Evolutionary conservation across 2,797 vertebrate species (phyloP), one percentile per base, ranked within the genome.

Genomic region (Pangasius djambal): DNA sequence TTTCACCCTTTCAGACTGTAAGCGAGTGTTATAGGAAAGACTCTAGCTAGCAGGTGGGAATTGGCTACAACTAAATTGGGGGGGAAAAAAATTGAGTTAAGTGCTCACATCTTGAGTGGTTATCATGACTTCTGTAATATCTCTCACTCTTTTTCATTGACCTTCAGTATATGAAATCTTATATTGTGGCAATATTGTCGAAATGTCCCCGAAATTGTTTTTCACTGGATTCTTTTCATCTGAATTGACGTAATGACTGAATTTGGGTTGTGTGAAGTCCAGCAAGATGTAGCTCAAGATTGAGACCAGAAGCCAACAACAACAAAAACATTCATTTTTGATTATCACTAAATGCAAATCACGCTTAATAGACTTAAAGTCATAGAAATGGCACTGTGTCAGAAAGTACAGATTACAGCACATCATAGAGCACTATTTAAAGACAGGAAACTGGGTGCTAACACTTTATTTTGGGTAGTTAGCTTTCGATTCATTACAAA

Each of bases 121-220:
- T 85, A 85, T 85, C 48, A 52, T 34, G 83, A 69, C 65, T 84
- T 34, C 63, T 25, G n/a, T 85, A 85, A 85, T 85, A 85, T 15
- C 65, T 34, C 31, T 34, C n/a, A 22, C 3, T 69, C 48, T 52
- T 69, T 82, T 83, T 65, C 48, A 55, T 69, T 34, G n/a, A 70
- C 63, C 65, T 69, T 65, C 7, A 20, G 6, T n/a, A 69, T 10
- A 84, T 20, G 44, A 50, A 84, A 84, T 52, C 44, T 31, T 69
- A 69, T 55, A 37, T 69, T 34, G 65, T 25, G 63, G 63, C 83
- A 85, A 85, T 85, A 69, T 85, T 85, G 83, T 55, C 2, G 18
- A 85, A 69, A 52, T 31, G 44, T 34, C 55, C 18, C 48, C 6
- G 5, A 70, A 69, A 69, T 70, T 55, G 16, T 70, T 85, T 70